Evolutionary conservation across 1,140 invertebrate species (phyloP), one percentile per base, ranked within the genome.

Genomic region (Ceratina australensis): DNA sequence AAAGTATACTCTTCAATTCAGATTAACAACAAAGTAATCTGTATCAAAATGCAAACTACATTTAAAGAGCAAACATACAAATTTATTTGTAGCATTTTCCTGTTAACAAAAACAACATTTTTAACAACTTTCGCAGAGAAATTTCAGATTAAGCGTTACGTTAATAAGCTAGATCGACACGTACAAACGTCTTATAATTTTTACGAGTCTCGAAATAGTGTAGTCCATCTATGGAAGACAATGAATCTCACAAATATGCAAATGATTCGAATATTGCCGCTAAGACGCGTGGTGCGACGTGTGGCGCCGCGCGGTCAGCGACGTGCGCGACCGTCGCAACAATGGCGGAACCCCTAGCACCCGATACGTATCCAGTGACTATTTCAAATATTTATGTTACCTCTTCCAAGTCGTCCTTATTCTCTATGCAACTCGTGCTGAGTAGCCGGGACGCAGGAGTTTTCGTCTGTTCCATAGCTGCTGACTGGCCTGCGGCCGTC

Each of bases 401-500:
- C 95, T 96, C 96, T 90, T 96, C 96, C 87, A 96, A 93, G 89
- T 96, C 96, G 93, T 96, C 96, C 94, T 96, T 96, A 93, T 95
- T 95, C 93, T 96, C 95, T 90, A 96, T 94, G 88, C 94, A 93
- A 87, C 94, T 95, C 83, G 94, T 93, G 87, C 91, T 89, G 88
- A 95, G 93, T 80, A 95, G 89, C 72, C 89, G 87, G 75, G 90
- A 89, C 71, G 85, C 77, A 56, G 84, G 82, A 66, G 84, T 73
- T 87, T 81, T 91, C 59, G 86, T 85, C 79, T 91, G 89, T 87
- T 92, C 91, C 91, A 92, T 92, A 52, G 83, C 68, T 80, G 77
- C 77, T 80, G 77, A 76, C 65, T 80, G 68, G 65, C 71, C 65
- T 78, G 78, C 77, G 72, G 79, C 79, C 71, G 82, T 75, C 82